A percentile compares a stretch with the other conserved stretches of the same genome.
phyloP scores from a whole-genome alignment of 1,140 invertebrate species.

The Ericerus pela region DNA sequence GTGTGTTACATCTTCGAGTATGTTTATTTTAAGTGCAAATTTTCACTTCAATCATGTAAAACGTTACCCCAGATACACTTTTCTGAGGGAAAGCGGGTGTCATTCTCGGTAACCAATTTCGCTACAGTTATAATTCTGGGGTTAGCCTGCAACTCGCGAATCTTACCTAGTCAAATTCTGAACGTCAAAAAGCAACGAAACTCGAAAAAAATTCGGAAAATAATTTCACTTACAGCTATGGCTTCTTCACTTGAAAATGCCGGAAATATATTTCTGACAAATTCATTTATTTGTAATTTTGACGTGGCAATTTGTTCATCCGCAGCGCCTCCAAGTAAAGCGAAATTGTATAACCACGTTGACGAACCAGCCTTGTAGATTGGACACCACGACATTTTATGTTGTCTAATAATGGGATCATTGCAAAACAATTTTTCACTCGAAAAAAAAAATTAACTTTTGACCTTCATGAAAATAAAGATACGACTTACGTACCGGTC shows the following conservation, averaged over 20 bases:
- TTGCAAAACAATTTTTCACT: neutral
- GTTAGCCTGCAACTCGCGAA: no score
- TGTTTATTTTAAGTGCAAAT: no score
- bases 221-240: constrained; percentile 26
- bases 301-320: constrained; percentile 28
- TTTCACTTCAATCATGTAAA: no score
- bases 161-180: no score
- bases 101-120: no score
- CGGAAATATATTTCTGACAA: constrained; percentile 33
- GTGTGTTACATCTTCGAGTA: no score
- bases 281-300: constrained; percentile 30
- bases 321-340: constrained; percentile 27
- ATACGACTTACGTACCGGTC: constrained; percentile 29
- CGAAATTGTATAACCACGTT: constrained; percentile 38
- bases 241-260: constrained; percentile 33
- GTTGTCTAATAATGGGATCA: constrained; percentile 25
- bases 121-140: no score
- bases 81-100: no score
- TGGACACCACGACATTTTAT: constrained; percentile 38
- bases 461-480: neutral
- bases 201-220: constrained; percentile 9
- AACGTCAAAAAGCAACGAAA: neutral
- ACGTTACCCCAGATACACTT: no score
- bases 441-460: neutral
- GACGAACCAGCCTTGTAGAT: constrained; percentile 41